Evolutionary conservation across 2,888 invertebrate genomes (phyloP).

Genomic region (Antheraea yamamai): DNA sequence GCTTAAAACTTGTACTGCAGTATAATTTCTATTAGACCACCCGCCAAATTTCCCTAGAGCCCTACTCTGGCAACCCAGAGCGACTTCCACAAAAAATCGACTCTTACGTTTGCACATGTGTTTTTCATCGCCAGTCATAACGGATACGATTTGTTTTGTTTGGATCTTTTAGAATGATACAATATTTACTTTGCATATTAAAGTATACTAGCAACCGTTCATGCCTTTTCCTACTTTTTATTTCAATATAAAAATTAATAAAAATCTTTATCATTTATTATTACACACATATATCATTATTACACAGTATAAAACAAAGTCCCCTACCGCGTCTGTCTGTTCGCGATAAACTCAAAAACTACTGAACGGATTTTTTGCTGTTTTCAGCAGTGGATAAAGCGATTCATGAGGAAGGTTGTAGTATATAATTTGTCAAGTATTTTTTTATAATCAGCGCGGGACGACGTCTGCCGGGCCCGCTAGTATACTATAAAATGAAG

Average conservation of each 20-base stretch:
- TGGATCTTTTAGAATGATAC: background rate
- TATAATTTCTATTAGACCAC: constrained; percentile 44
- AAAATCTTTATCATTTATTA: too few species aligned
- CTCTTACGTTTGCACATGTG: constrained; percentile 33
- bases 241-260: background rate
- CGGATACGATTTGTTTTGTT: constrained; percentile 9
- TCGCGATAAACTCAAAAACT: too few species aligned
- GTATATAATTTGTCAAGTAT: too few species aligned
- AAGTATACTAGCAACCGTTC: background rate
- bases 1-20: constrained; percentile 31
- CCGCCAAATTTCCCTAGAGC: constrained; percentile 55
- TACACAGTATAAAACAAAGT: too few species aligned
- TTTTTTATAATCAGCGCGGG: too few species aligned
- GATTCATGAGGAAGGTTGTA: too few species aligned
- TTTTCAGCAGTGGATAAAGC: too few species aligned
- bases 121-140: constrained; percentile 28
- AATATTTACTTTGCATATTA: background rate
- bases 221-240: background rate
- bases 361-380: too few species aligned
- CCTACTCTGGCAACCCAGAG: constrained; percentile 29
- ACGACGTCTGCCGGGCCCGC: too few species aligned
- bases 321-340: too few species aligned
- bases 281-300: too few species aligned
- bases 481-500: too few species aligned
- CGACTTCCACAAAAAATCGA: constrained; percentile 44